Conservation (phyloP, 2,113 vertebrate species). For the Oplegnathus fasciatus region DNA sequence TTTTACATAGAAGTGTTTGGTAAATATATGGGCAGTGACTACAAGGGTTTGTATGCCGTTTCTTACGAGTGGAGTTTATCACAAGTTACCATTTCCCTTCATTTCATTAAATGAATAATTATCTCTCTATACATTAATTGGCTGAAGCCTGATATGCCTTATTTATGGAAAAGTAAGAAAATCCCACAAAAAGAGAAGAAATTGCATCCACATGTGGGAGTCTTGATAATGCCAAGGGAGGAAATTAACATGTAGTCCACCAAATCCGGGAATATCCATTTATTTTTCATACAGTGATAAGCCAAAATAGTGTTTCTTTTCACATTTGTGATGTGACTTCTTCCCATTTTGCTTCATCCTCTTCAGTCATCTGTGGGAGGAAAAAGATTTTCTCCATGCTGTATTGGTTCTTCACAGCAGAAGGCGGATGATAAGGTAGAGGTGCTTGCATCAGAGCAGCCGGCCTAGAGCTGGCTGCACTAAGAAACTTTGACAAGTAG, state of each 20-base stretch:
- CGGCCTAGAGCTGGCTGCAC: conserved; percentile 60
- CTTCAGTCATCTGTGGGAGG: conserved; percentile 41
- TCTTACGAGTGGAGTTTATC: conserved; percentile 36
- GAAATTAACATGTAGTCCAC: background rate
- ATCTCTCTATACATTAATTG: conserved; percentile 44
- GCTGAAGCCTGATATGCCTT: conserved; percentile 20
- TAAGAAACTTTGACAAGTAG: conserved; percentile 76
- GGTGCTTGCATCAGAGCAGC: conserved; percentile 50
- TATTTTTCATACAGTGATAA: conserved; percentile 10
- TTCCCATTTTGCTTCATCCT: conserved; percentile 29
- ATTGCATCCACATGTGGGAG: conserved; percentile 18
- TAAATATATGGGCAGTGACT: background rate
- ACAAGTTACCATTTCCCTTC: conserved; percentile 29
- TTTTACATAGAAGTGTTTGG: conserved; percentile 23
- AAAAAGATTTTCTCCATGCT: conserved; percentile 38
- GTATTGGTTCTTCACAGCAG: conserved; percentile 40
- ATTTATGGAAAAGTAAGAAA: conserved; percentile 9
- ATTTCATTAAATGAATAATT: conserved; percentile 66
- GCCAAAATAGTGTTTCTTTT: conserved; percentile 12
- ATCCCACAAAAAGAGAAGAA: background rate
- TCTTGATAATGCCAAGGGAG: background rate
- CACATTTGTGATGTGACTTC: conserved; percentile 22
- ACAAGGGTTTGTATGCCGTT: background rate
- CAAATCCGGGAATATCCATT: conserved; percentile 3
- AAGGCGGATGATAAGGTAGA: conserved; percentile 54